Evolutionary conservation across 2,113 vertebrate genomes (phyloP), one percentile per base, ranked within the genome.

Genomic region (Anarrhichthys ocellatus): DNA sequence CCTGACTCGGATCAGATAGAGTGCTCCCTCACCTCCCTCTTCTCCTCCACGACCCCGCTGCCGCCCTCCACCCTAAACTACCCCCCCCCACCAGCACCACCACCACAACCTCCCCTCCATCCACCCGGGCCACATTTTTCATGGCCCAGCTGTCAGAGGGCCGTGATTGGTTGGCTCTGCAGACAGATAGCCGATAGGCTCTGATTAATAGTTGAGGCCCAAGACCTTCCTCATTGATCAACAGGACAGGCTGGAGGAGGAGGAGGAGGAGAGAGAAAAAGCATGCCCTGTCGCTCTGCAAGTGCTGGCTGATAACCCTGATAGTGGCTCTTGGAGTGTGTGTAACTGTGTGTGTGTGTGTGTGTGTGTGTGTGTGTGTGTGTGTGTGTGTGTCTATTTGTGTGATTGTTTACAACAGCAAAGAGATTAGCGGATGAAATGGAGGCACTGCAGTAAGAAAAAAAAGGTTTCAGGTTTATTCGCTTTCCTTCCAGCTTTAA

Each of bases 191-290:
- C 94, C 95, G 92, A 95, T 95, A 95, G 94, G 94, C 87, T 88
- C 93, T 95, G 95, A 95, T 95, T 95, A 95, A 96, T 95, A 94
- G 94, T 91, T 88, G 94, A 91, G 92, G 94, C 88, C 93, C 92
- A 89, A 93, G 94, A 94, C 94, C 93, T 94, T 95, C 93, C 93
- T 95, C 95, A 96, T 96, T 96, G 95, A 96, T 96, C 95, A 95
- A 93, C 92, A 80, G 92, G 92, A 94, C 91, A 93, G 92, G 90
- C 86, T 79, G 81, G 61, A 80, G 87, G 56, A 72, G 81, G 85
- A 56, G 84, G 74, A 56, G 80, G 87, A 63, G 80, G 62, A 40
- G 78, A 92, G 46, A 94, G 93, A 89, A 90, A 91, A 90, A 93
- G 83, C 92, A 90, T 91, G 85, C 76, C 71, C 90, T 91, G 91